Evolutionary conservation across 2,797 vertebrate genomes (phyloP), one percentile per base, ranked within the genome.

Genomic region (Setipinna tenuifilis): DNA sequence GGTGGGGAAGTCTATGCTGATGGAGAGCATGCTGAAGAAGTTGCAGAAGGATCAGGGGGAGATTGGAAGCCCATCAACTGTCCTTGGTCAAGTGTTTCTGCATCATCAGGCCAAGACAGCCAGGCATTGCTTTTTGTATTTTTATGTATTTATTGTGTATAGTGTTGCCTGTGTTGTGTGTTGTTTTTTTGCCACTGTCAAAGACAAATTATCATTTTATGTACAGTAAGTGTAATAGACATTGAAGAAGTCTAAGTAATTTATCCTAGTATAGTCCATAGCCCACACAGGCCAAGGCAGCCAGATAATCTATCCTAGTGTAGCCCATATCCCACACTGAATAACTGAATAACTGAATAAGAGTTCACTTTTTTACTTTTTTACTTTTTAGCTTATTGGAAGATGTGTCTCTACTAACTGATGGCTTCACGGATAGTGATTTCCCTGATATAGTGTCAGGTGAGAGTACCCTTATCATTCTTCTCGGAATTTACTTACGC

Each of bases 41-140:
- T 82, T 95, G 44, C 85, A 92, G 41, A 87, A 84, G 31, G 80
- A 89, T 50, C 91, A 89, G 80, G 91, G 91, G 41, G 87, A 93
- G 3, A 82, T 86, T 59, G 84, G 92, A 84, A 93, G 90, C 86
- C 65, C 83, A 3, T 90, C 88, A 54, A 93, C 94, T 6, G 87
- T 94, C 82, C 89, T 95, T 86, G 94, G 94, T 89, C 89, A 92
- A 7, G 88, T 94, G 25, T 89, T 95, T 9, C 89, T 93, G 71
- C 86, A 90, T 82, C 90, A 83, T 54, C 88, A 93, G 88, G 87
- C 65, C 61, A 92, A 92, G 88, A 62, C 81, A 65, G 87, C 81
- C 28, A 86, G 87, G 87, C 85, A 85, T n/a, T n/a, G n/a, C n/a
- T n/a, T n/a, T n/a, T n/a, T n/a, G n/a, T n/a, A n/a, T n/a, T n/a